Conservation (phyloP, 2,888 invertebrate genomes). For the Hermodice carunculata region DNA sequence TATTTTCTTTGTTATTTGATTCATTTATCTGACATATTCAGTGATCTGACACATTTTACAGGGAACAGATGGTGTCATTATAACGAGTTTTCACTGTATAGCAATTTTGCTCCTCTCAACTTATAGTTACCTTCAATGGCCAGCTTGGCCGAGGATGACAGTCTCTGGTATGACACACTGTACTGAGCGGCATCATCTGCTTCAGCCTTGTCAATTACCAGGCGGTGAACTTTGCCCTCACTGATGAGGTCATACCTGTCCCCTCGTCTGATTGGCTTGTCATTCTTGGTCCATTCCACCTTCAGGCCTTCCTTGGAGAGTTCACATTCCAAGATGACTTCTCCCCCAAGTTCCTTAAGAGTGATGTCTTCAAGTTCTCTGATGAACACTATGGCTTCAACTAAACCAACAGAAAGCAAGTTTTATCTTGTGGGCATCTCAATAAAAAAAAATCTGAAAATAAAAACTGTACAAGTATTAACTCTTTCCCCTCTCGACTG, state of each 20-base stretch:
- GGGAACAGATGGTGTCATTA: too few species aligned
- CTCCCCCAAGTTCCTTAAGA: slow-evolving; percentile 23
- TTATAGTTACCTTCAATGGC: slow-evolving; percentile 30
- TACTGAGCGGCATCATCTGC: slow-evolving; percentile 42
- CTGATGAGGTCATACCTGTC: slow-evolving; percentile 35
- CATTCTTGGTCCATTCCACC: slow-evolving; percentile 81
- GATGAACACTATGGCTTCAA: slow-evolving; percentile 33
- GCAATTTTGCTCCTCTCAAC: neutral
- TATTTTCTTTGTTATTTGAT: too few species aligned
- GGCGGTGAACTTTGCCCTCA: slow-evolving; percentile 22
- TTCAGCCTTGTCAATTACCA: slow-evolving; percentile 32
- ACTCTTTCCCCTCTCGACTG: too few species aligned
- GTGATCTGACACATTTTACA: neutral
- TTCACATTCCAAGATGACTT: slow-evolving; percentile 81
- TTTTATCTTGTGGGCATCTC: too few species aligned
- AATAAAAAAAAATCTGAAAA: too few species aligned
- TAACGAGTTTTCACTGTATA: too few species aligned
- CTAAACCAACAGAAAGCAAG: slow-evolving; percentile 24
- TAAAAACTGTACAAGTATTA: too few species aligned
- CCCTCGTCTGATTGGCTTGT: slow-evolving; percentile 25
- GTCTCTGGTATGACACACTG: slow-evolving; percentile 31
- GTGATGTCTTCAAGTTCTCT: slow-evolving; percentile 33
- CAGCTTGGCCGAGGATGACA: slow-evolving; percentile 28
- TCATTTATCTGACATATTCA: neutral
- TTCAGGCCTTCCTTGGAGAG: slow-evolving; percentile 82